Evolutionary conservation across 1,140 invertebrate species (phyloP), one percentile per base, ranked within the genome.

Genomic region (Drosophila kohkoa): DNA sequence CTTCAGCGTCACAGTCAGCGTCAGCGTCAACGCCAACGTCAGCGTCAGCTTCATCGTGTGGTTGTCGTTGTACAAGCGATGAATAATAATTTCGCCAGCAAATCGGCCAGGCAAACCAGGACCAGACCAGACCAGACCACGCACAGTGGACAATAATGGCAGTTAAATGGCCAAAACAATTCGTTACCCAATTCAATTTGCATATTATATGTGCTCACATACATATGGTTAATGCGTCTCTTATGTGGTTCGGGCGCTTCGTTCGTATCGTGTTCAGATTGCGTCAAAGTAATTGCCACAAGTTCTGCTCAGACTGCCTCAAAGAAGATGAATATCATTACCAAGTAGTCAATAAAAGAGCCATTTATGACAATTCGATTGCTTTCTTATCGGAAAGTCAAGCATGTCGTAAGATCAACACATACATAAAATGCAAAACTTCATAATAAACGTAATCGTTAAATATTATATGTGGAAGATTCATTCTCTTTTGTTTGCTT

Each of bases 1-100:
- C 81, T 57, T 57, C 20, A 68, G 60, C 83, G 55, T 73, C 54
- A 67, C 45, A 41, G 66, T 20, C 59, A 28, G 57, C 10, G 55
- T 16, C 71, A 52, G 8, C 67, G 35, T 41, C 63, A 43, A 11
- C 35, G 48, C 15, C 63, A 30, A 13, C 62, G 45, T 25, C 69
- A 15, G 4, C 38, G 30, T 52, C 49, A 28, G 13, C 49, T 49
- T 48, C 54, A 35, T 49, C 38, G 57, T 62, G 55, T 43, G 59
- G 79, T 35, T 46, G 49, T 70, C 70, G 83, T 74, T 75, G 77
- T 81, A 89, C 85, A 90, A 90, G 85, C 86, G 85, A 89, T 89
- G 85, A 89, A 89, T 89, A 89, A 89, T 89, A 89, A 89, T 89
- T 90, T 85, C 71, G 72, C 71, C 75, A 72, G 62, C 52, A 65